Conservation (phyloP, 2,888 invertebrate species). For the Stenotaenia linearis region DNA sequence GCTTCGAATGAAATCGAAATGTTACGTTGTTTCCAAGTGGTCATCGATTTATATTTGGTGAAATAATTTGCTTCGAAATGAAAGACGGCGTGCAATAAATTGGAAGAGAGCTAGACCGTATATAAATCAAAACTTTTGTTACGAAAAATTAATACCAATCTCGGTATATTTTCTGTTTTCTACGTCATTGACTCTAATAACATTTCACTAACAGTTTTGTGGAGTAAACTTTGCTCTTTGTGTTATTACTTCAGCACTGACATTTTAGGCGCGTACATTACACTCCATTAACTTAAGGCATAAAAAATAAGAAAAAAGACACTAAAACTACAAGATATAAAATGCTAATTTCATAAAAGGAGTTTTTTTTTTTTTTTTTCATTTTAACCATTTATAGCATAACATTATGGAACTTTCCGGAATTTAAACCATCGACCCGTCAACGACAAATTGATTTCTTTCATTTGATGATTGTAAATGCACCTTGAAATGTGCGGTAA, state of each 20-base stretch:
- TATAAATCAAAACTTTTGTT: conserved; percentile 2
- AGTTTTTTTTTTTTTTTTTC: not conserved
- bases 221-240: conserved; percentile 22
- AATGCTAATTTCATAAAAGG: not conserved
- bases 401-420: not conserved
- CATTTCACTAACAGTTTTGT: conserved; percentile 4
- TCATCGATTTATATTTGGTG: not conserved
- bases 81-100: not conserved
- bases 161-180: not conserved
- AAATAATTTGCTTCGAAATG: not conserved
- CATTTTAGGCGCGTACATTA: not conserved
- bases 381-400: not conserved
- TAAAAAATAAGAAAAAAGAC: not conserved
- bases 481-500: not conserved
- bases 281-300: conserved; percentile 13
- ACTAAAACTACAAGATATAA: conserved; percentile 12
- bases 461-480: not conserved
- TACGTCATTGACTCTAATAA: not conserved
- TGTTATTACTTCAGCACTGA: not conserved
- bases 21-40: not conserved
- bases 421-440: not conserved
- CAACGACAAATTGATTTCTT: not conserved
- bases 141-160: not conserved
- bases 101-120: not conserved
- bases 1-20: not conserved